phyloP scores from a whole-genome alignment of 2,888 invertebrate species.

The Erannis defoliaria region DNA sequence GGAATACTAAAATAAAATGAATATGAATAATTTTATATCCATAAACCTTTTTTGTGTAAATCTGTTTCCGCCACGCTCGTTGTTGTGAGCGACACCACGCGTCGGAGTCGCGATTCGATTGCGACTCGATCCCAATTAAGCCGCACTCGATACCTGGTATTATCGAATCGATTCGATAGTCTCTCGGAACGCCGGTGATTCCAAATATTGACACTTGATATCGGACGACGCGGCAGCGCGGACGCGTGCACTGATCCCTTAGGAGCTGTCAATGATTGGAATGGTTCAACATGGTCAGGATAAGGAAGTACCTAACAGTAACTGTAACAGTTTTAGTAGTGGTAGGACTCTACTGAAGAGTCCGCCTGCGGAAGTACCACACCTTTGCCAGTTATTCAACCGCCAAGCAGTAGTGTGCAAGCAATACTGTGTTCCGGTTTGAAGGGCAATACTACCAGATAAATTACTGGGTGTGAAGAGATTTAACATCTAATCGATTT shows the following conservation, averaged over 20 bases:
- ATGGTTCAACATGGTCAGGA: conserved; percentile 18
- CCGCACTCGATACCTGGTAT: conserved; percentile 72
- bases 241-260: conserved; percentile 26
- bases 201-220: conserved; percentile 72
- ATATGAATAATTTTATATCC: no score
- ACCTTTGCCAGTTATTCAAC: no score
- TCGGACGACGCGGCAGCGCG: conserved; percentile 38
- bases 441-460: no score
- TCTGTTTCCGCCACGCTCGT: conserved; percentile 16
- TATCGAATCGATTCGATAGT: conserved; percentile 60
- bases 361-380: no score
- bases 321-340: no score
- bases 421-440: no score
- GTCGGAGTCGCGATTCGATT: conserved; percentile 45
- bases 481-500: no score
- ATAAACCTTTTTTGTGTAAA: background rate
- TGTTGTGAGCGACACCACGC: conserved; percentile 11
- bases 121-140: conserved; percentile 75
- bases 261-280: conserved; percentile 1
- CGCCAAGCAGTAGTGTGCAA: no score
- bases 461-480: no score
- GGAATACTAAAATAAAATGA: no score
- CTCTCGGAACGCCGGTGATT: conserved; percentile 59
- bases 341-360: no score
- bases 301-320: background rate